phyloP scores from a whole-genome alignment of 2,888 invertebrate species.

The Torymus texanus region DNA sequence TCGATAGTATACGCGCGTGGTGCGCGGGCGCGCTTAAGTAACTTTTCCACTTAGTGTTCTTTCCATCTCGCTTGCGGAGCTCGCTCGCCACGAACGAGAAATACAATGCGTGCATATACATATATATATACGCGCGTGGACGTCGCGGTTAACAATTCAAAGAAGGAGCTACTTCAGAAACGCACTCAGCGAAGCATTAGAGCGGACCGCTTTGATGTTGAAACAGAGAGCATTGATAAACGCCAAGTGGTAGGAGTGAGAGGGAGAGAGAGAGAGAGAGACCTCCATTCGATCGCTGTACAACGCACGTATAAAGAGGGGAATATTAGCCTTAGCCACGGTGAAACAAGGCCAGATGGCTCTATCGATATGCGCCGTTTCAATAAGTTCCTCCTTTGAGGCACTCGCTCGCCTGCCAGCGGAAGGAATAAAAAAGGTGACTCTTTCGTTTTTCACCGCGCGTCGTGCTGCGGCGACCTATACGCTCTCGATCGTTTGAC shows the following conservation, averaged over 20 bases:
- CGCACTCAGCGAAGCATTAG: constrained; percentile 62
- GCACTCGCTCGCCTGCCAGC: neutral
- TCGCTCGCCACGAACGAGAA: neutral
- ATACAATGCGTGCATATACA: constrained; percentile 29
- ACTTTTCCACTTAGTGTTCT: constrained; percentile 31
- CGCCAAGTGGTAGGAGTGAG: constrained; percentile 54
- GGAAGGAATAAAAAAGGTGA: constrained; percentile 41
- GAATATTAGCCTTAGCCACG: constrained; percentile 41
- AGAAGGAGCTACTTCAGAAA: constrained; percentile 61
- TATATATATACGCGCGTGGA: constrained; percentile 2
- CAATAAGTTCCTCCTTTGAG: constrained; percentile 50
- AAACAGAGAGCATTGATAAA: constrained; percentile 66
- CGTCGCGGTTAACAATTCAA: constrained; percentile 61
- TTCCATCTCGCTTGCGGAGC: neutral
- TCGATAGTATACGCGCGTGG: neutral
- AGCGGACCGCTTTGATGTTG: constrained; percentile 63
- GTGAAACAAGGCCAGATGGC: constrained; percentile 53
- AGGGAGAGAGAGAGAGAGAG: constrained; percentile 16
- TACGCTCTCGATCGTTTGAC: no score
- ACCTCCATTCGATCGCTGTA: constrained; percentile 27
- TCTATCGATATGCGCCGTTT: constrained; percentile 51
- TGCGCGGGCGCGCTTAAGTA: constrained; percentile 12
- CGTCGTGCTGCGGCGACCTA: no score
- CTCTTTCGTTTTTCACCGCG: constrained; percentile 32
- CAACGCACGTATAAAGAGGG: constrained; percentile 35